Conservation (phyloP, 1,140 invertebrate species). For the Papilio machaon region DNA sequence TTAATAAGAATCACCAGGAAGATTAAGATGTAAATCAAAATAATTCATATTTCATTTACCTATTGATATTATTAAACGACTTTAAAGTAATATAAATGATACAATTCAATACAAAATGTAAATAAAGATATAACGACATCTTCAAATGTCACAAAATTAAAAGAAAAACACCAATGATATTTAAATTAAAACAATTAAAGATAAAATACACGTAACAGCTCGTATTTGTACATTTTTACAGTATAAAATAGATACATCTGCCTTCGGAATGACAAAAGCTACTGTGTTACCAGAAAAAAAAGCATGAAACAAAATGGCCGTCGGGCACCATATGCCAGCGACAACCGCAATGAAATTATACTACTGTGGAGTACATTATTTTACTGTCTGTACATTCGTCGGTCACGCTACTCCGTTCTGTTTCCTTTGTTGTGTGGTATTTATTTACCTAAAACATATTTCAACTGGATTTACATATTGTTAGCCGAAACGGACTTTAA, state of each 20-base stretch:
- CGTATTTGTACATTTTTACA: background rate
- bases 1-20: background rate
- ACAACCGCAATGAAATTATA: slow-evolving; percentile 55
- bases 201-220: background rate
- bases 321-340: slow-evolving; percentile 51
- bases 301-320: slow-evolving; percentile 57
- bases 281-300: slow-evolving; percentile 42
- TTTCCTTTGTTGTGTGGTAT: slow-evolving; percentile 38
- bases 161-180: background rate
- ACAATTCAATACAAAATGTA: background rate
- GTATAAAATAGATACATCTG: slow-evolving; percentile 28
- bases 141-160: background rate
- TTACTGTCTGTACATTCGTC: slow-evolving; percentile 40
- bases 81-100: background rate
- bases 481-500: background rate
- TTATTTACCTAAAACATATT: slow-evolving; percentile 24
- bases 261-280: slow-evolving; percentile 42
- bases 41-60: no score
- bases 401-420: slow-evolving; percentile 29
- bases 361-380: slow-evolving; percentile 40
- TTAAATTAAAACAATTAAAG: slow-evolving; percentile 10
- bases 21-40: background rate
- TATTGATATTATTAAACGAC: no score
- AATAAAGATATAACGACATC: background rate
- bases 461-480: slow-evolving; percentile 24